Evolutionary conservation across 2,113 vertebrate species (phyloP).

Genomic region (Tupaia tana): DNA sequence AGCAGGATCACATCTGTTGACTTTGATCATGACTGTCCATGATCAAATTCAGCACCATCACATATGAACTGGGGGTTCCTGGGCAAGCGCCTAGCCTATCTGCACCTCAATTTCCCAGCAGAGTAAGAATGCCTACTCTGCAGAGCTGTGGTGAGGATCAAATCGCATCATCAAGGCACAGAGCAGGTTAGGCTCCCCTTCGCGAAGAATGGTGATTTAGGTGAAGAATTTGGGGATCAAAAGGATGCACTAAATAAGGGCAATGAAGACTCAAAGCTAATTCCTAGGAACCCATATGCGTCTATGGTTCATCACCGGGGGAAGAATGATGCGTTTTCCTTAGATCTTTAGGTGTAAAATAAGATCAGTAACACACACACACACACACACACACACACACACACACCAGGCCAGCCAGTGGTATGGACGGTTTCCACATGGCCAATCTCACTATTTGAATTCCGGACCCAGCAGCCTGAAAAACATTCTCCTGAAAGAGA

Average conservation of each 20-base stretch:
- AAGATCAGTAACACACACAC: neutral
- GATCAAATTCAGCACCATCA: neutral
- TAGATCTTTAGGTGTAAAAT: slow-evolving; percentile 36
- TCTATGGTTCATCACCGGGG: neutral
- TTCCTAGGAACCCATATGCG: neutral
- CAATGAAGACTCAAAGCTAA: neutral
- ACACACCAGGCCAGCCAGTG: too few species aligned
- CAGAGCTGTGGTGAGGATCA: neutral
- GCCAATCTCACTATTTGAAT: too few species aligned
- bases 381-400: too few species aligned
- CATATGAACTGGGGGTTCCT: neutral
- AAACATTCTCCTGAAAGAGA: too few species aligned
- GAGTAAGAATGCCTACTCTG: neutral
- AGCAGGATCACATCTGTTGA: neutral
- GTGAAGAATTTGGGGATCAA: neutral
- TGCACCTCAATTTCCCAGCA: neutral
- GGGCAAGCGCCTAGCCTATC: neutral
- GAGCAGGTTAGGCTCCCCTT: neutral
- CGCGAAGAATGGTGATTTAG: neutral
- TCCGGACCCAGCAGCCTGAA: too few species aligned
- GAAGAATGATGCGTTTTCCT: neutral
- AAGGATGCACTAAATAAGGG: neutral
- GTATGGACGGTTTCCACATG: too few species aligned
- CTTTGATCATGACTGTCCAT: neutral
- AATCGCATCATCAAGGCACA: neutral